Percentiles rank a stretch among this genome's conserved stretches.
phyloP scores from a whole-genome alignment of 1,140 invertebrate species.

The Neoseiulus cucumeris region DNA sequence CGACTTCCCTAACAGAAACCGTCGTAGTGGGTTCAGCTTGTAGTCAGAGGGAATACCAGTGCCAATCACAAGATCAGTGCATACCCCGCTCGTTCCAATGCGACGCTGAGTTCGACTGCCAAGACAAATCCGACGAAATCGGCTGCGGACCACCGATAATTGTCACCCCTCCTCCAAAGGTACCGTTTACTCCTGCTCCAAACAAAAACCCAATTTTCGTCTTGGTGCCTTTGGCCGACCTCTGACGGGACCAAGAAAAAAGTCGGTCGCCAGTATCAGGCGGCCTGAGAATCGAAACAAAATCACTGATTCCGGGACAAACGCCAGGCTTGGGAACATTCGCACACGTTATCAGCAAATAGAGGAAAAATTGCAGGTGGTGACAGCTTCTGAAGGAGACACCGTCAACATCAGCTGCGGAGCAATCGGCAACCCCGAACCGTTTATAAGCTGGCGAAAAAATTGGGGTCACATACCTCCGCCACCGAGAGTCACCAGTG shows the following conservation, averaged over 20 bases:
- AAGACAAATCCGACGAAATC: slow-evolving; percentile 70
- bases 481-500: slow-evolving; percentile 56
- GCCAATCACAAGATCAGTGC: slow-evolving; percentile 54
- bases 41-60: slow-evolving; percentile 57
- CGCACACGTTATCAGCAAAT: too few relatives aligned
- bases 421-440: slow-evolving; percentile 67
- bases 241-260: too few relatives aligned
- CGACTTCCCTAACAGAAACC: slow-evolving; percentile 3
- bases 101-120: slow-evolving; percentile 66
- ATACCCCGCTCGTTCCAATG: slow-evolving; percentile 84
- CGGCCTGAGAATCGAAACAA: too few relatives aligned
- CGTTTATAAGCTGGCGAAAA: slow-evolving; percentile 77
- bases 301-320: too few relatives aligned
- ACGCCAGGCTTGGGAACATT: too few relatives aligned
- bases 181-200: not conserved
- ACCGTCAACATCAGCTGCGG: slow-evolving; percentile 57
- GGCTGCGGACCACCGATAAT: slow-evolving; percentile 45
- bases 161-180: not conserved
- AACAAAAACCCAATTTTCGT: not conserved
- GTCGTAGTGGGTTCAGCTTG: slow-evolving; percentile 41
- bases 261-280: too few relatives aligned
- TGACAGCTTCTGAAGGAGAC: slow-evolving; percentile 45
- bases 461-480: slow-evolving; percentile 81
- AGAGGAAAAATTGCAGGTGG: slow-evolving; percentile 23
- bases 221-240: too few relatives aligned